Evolutionary conservation across 2,113 vertebrate species (phyloP), one percentile per base, ranked within the genome.

Genomic region (Silurus meridionalis): DNA sequence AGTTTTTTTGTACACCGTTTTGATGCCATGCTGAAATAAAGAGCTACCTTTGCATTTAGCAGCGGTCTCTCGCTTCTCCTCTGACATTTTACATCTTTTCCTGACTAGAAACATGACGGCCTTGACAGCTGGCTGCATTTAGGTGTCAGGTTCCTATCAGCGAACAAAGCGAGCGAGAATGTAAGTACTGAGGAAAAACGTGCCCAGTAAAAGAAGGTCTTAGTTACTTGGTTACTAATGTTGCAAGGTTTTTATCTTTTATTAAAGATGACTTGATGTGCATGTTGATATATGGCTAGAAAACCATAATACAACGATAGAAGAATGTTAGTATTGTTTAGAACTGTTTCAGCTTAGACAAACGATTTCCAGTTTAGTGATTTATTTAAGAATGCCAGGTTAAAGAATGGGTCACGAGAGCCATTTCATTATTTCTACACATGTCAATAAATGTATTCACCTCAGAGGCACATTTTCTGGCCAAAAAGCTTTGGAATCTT

Each of bases 21-120:
- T 23, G 25, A 61, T 63, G 71, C 25, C 66, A 72, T n/a, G 8
- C 69, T 86, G 79, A 74, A 50, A 13, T 60, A 77, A 82, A 75
- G 7, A 64, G 48, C 79, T 55, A 6, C 19, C 58, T 71, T 37
- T 53, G 46, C 28, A 53, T 66, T 71, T 17, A 75, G 71, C 85
- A 55, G 72, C 64, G 52, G 8, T 21, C 61, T 67, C n/a, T 66
- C 2, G 3, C 15, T 52, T 77, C n/a, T 53, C 1, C 5, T 9
- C 74, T 82, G 58, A 53, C 11, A 17, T 46, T 14, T 10, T 23
- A 23, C 8, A 50, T 13, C 46, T 37, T 50, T 25, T 28, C 9
- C 64, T 57, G 55, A 69, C 5, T 15, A 63, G 55, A 50, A 53
- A 75, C 67, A 28, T 28, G 57, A 55, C 28, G 10, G 69, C 58